These are phyloP conservation scores for Bos javanicus DNA, from an alignment of 2,113 vertebrate genomes.

Conservation along the genomic window DNA sequence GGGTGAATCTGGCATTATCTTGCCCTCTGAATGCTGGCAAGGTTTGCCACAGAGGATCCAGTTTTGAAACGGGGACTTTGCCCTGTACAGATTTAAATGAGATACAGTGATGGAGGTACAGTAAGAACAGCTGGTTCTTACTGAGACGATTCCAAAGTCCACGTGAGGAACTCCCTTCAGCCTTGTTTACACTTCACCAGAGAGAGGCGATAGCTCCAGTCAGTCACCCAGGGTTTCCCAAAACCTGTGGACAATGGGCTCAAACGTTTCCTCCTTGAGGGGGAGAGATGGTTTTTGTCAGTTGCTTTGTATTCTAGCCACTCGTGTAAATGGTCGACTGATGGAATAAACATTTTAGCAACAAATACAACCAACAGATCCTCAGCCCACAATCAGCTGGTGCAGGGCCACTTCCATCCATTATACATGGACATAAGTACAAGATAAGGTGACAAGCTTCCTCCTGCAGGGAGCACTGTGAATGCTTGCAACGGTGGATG, in stretches of 20 bases:
- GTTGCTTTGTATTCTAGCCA: background rate
- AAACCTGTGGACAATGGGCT: background rate
- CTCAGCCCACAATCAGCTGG: accelerated
- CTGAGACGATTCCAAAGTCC: background rate
- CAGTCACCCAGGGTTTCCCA: background rate
- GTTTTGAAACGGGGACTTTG: background rate
- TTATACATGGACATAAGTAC: accelerated
- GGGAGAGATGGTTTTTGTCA: background rate
- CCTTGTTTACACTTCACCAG: background rate
- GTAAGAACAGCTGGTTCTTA: background rate
- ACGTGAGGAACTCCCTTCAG: accelerated
- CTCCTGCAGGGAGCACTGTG: background rate
- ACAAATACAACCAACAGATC: background rate
- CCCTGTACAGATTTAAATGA: background rate
- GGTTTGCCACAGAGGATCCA: background rate
- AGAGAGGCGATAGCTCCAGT: background rate
- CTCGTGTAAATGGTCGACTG: background rate
- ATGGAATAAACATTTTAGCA: background rate
- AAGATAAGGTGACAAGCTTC: accelerated
- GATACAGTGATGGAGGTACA: background rate
- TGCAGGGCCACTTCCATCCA: background rate
- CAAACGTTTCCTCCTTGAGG: background rate
- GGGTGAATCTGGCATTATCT: background rate
- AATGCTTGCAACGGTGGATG: background rate
- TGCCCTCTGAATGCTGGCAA: background rate